Percentiles rank a stretch among this genome's conserved stretches.
Evolutionary conservation across 2,888 invertebrate species (phyloP).

Genomic region (Drosophila tanythrix): DNA sequence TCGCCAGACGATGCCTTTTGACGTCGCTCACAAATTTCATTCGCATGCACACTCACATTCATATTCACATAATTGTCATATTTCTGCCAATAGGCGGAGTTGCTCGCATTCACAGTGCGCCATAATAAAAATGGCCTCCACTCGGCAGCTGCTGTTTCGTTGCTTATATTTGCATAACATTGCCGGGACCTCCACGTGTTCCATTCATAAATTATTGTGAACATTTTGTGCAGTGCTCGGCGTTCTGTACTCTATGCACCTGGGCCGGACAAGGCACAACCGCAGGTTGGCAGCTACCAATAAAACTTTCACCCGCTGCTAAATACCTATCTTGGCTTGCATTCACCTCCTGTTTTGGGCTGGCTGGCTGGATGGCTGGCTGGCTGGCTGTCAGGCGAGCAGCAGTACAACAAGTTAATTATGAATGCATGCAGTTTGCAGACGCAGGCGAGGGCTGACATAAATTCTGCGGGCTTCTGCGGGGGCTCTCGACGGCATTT

Average conservation of each 20-base stretch:
- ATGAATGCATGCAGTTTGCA: constrained; percentile 68
- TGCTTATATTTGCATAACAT: constrained; percentile 57
- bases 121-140: constrained; percentile 53
- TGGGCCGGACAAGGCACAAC: constrained; percentile 11
- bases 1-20: constrained; percentile 50
- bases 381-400: constrained; percentile 17
- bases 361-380: background rate
- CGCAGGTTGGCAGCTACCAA: constrained; percentile 43
- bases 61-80: constrained; percentile 50
- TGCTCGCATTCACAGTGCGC: constrained; percentile 24
- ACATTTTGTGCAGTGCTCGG: constrained; percentile 29
- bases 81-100: constrained; percentile 45
- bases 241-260: background rate
- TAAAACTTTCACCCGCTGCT: constrained; percentile 60
- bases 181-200: constrained; percentile 35
- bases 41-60: constrained; percentile 45
- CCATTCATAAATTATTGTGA: constrained; percentile 71
- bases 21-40: constrained; percentile 57
- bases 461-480: constrained; percentile 65
- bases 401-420: constrained; percentile 77
- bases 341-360: constrained; percentile 29
- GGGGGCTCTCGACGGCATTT: constrained; percentile 56
- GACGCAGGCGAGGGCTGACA: constrained; percentile 29
- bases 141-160: constrained; percentile 23
- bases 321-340: constrained; percentile 39